A percentile compares a stretch with the other conserved stretches of the same genome.
These are phyloP conservation scores for Nephrotoma appendiculata DNA, from an alignment of 2,888 invertebrate genomes.

Conservation along the genomic window DNA sequence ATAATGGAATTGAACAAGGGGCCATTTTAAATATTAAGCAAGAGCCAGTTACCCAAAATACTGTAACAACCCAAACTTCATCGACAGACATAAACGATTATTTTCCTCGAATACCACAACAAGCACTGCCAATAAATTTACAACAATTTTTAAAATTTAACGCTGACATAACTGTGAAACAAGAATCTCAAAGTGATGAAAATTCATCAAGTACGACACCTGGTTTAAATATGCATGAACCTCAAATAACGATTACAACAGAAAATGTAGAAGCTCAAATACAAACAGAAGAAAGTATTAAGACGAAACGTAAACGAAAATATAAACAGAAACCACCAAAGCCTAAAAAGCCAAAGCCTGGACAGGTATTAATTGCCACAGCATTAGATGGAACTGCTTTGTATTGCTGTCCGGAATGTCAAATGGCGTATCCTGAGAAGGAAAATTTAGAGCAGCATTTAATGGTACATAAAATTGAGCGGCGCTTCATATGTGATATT, in stretches of 20 bases:
- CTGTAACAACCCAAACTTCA: slow-evolving; percentile 23
- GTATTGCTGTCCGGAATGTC: slow-evolving; percentile 68
- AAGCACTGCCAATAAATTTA: slow-evolving; percentile 38
- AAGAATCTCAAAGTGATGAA: slow-evolving; percentile 21
- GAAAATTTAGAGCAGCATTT: slow-evolving; percentile 64
- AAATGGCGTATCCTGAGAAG: slow-evolving; percentile 69
- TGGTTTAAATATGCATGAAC: slow-evolving; percentile 14
- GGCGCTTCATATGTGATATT: slow-evolving; percentile 62
- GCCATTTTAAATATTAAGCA: slow-evolving; percentile 19
- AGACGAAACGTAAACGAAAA: slow-evolving; percentile 58
- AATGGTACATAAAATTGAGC: slow-evolving; percentile 63
- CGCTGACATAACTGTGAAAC: slow-evolving; percentile 32
- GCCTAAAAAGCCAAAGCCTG: slow-evolving; percentile 64
- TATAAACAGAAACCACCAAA: slow-evolving; percentile 69
- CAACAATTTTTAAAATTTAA: slow-evolving; percentile 51
- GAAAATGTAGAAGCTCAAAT: slow-evolving; percentile 33
- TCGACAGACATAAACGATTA: slow-evolving; percentile 37
- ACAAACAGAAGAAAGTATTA: slow-evolving; percentile 21
- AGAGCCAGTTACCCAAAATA: slow-evolving; percentile 28
- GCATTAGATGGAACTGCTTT: slow-evolving; percentile 59
- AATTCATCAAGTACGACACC: slow-evolving; percentile 22
- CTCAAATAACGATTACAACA: slow-evolving; percentile 12
- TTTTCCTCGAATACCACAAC: slow-evolving; percentile 36
- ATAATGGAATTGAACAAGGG: slow-evolving; percentile 11
- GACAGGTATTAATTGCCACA: slow-evolving; percentile 60